phyloP scores from a whole-genome alignment of 2,113 vertebrate species.

The Probosciger aterrimus region DNA sequence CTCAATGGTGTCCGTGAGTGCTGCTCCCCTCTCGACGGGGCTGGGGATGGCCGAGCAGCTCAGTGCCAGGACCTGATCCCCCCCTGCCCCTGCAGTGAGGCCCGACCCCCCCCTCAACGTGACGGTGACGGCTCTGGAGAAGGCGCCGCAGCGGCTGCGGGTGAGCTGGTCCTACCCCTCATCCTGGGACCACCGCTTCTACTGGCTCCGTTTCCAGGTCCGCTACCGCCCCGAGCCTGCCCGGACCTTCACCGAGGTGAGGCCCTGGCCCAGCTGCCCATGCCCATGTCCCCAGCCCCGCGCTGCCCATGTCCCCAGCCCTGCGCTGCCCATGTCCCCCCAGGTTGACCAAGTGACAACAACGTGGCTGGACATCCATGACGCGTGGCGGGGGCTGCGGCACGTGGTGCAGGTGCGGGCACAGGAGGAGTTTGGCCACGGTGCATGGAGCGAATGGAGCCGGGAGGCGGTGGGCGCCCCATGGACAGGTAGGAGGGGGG shows the following conservation, averaged over 20 bases:
- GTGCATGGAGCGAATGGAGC: constrained; percentile 75
- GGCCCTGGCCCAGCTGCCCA: neutral
- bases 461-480: constrained; percentile 46
- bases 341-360: constrained; percentile 21
- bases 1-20: constrained; percentile 17
- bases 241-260: neutral
- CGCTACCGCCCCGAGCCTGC: constrained; percentile 62
- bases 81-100: constrained; percentile 41
- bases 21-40: neutral
- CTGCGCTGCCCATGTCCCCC: rapidly evolving
- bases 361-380: constrained; percentile 15
- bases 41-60: neutral
- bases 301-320: rapidly evolving
- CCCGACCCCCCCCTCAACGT: constrained; percentile 68
- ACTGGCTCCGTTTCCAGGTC: constrained; percentile 68
- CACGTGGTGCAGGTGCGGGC: constrained; percentile 70
- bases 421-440: constrained; percentile 64
- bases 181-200: constrained; percentile 66
- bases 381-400: neutral
- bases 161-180: constrained; percentile 70
- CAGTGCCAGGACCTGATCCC: neutral
- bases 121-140: neutral
- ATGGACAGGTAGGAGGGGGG: constrained; percentile 67
- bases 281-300: no score
- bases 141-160: neutral